Evolutionary conservation across 2,888 invertebrate genomes (phyloP).

Genomic region (Odontocerum albicorne): DNA sequence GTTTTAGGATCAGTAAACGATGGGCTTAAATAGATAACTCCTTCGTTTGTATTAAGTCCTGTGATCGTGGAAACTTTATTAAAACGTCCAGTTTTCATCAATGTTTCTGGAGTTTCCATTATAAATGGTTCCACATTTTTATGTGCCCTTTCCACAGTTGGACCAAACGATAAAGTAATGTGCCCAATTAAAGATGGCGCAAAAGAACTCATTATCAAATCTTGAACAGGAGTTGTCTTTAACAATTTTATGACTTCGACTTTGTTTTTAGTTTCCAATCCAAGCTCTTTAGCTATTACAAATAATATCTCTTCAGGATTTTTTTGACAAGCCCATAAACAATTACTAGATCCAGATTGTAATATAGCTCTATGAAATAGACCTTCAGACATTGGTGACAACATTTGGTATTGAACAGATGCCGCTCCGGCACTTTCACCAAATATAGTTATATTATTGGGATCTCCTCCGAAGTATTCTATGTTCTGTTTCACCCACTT

Average conservation of each 20-base stretch:
- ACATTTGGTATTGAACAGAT: conserved; percentile 11
- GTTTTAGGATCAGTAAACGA: too few species aligned
- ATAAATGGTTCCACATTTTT: conserved; percentile 51
- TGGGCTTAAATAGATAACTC: too few species aligned
- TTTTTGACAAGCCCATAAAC: conserved; percentile 18
- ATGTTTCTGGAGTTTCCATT: conserved; percentile 43
- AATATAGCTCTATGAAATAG: conserved; percentile 19
- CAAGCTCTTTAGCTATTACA: conserved; percentile 39
- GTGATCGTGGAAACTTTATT: conserved; percentile 5
- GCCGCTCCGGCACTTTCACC: conserved; percentile 29
- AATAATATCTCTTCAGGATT: conserved; percentile 11
- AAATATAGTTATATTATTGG: conserved; percentile 20
- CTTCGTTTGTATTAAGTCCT: conserved; percentile 9
- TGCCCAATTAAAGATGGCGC: conserved; percentile 43
- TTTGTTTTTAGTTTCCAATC: conserved; percentile 40
- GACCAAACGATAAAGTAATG: conserved; percentile 54
- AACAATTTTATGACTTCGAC: conserved; percentile 45
- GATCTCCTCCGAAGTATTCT: conserved; percentile 20
- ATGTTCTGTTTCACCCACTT: conserved; percentile 27
- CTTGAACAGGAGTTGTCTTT: conserved; percentile 44
- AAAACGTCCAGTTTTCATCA: conserved; percentile 6
- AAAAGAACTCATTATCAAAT: conserved; percentile 43
- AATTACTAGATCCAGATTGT: conserved; percentile 18
- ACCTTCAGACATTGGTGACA: conserved; percentile 22
- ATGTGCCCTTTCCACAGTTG: conserved; percentile 48